Conservation (phyloP, 2,888 invertebrate species). For the Calameuta filiformis region DNA sequence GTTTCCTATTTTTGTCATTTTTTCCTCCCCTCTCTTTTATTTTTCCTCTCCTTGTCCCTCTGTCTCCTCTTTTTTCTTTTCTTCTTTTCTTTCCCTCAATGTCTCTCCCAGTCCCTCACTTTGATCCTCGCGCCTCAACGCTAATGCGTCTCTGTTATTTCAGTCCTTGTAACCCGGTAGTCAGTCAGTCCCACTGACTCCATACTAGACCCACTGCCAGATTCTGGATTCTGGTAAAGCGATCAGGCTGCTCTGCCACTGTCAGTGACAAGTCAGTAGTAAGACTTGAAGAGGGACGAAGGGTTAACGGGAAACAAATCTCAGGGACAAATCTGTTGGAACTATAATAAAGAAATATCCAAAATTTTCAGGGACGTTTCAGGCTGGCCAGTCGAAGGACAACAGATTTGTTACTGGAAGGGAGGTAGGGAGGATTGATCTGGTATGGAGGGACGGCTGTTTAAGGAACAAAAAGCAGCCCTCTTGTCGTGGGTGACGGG, state of each 20-base stretch:
- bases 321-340: not conserved
- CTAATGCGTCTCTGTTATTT: slow-evolving; percentile 63
- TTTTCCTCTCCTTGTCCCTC: slow-evolving; percentile 14
- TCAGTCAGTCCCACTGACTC: slow-evolving; percentile 13
- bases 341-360: not conserved
- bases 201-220: not conserved
- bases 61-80: slow-evolving; percentile 20
- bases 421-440: slow-evolving; percentile 9
- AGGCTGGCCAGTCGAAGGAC: not conserved
- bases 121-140: slow-evolving; percentile 38
- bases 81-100: slow-evolving; percentile 22
- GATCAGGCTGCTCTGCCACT: slow-evolving; percentile 25
- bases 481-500: slow-evolving; percentile 57
- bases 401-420: slow-evolving; percentile 6
- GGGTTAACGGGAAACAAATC: not conserved
- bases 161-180: slow-evolving; percentile 50
- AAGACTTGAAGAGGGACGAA: not conserved
- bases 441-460: slow-evolving; percentile 6
- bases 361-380: not conserved
- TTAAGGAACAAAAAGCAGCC: slow-evolving; percentile 42
- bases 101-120: slow-evolving; percentile 1
- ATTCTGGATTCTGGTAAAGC: slow-evolving; percentile 46
- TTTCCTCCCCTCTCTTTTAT: slow-evolving; percentile 27
- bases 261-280: not conserved
- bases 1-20: slow-evolving; percentile 55